Evolutionary conservation across 2,797 vertebrate genomes (phyloP), one percentile per base, ranked within the genome.

Genomic region (Enteromius anoplus): DNA sequence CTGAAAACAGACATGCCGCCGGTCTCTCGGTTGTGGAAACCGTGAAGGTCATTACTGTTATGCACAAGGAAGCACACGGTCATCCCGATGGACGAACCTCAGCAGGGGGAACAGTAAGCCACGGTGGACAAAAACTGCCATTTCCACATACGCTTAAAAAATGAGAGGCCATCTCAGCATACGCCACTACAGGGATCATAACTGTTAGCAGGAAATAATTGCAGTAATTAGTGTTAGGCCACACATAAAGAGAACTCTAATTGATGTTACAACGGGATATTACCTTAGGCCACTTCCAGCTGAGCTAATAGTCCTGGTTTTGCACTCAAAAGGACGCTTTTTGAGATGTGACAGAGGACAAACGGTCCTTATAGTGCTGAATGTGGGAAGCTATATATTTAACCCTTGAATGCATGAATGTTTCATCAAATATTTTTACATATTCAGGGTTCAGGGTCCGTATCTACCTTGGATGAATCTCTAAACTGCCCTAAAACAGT

Each of bases 141-240:
- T 42, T 76, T 66, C 42, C 55, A 17, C 15, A 51, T n/a, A 49
- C 3, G 2, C 45, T 69, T 58, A 78, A 60, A 75, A 82, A 76
- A 58, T 58, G 42, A 65, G 32, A 78, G 23, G 23, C 75, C 78
- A 6, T 83, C 75, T 70, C 45, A 45, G 14, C n/a, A 10, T 49
- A 73, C 17, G n/a, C 34, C 58, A 80, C 83, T 83, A 82, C 17
- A 77, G 82, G 66, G 71, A 86, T 86, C 78, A 85, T 23, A 71
- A 85, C 64, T 77, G 88, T 88, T 86, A 87, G 72, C 23, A 19
- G 78, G n/a, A 80, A 88, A 84, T 90, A 89, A 89, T 87, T 81
- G 84, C 76, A 32, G 89, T 86, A 80, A 90, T 89, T 90, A 86
- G 73, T 77, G 76, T 81, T 84, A 80, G 78, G 80, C 62, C 78